Evolutionary conservation across 2,797 vertebrate species (phyloP), one percentile per base, ranked within the genome.

Genomic region (Morelia viridis): DNA sequence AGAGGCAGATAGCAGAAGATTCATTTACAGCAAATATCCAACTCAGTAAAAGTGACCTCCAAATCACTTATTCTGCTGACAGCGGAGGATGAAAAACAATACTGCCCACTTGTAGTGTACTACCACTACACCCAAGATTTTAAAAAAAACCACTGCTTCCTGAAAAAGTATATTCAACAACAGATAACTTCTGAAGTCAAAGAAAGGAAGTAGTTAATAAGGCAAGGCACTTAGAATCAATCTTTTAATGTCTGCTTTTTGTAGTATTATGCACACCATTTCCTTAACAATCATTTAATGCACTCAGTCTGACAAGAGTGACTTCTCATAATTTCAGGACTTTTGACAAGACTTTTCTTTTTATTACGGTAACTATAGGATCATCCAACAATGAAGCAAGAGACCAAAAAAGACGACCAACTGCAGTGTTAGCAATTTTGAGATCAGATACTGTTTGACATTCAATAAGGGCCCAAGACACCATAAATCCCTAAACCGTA

Each of bases 401-500:
- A 53, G 57, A 95, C 90, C 50, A n/a, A 89, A n/a, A 91, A 28
- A 1, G 61, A 89, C 17, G 1, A 28, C 90, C 64, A 90, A 6
- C 11, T 92, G 31, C 15, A 41, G 41, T 41, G 41, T 41, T 41
- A 41, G 41, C 57, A 90, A 90, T 91, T 90, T 91, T 91, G 91
- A 65, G 85, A 91, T 62, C 53, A 9, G 9, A 56, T 85, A 83
- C 65, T 90, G 89, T n/a, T 90, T 85, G 31, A 85, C 76, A 41
- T 88, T 15, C 11, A 15, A 88, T 58, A 11, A 94, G 50, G 13
- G 35, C 58, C 68, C 93, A 56, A 24, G 95, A 93, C 53, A 95
- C n/a, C 87, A 90, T 94, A 95, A 95, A 96, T 93, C 90, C 89
- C 93, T 88, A 10, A 13, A 94, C 90, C 92, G 93, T 92, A 90